Evolutionary conservation across 2,888 invertebrate species (phyloP), one percentile per base, ranked within the genome.

Genomic region (Resseliella maxima): DNA sequence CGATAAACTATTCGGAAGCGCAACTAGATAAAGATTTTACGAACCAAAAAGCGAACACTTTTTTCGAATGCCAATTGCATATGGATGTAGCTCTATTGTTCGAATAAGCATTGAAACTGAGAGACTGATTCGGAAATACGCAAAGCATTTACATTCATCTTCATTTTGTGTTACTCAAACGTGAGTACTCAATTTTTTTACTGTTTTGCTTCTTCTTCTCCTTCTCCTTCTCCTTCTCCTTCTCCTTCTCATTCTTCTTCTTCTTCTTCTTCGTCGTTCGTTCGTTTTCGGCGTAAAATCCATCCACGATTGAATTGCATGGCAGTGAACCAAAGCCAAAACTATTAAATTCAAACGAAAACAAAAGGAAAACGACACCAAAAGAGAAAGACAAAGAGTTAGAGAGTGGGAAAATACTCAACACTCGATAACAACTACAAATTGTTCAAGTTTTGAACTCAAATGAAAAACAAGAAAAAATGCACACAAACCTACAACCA

Each of bases 361-460:
- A 15, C 0, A 31, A 35, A 31, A 72, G 0, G 15, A 6, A 31
- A 12, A 6, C 72, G 72, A 72, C 72, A 72, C 72, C 31, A 72
- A 59, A 27, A 15, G 31, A 72, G 72, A 31, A 31, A 12, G 12
- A 41, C 41, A 41, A 50, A n/a, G n/a, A n/a, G n/a, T n/a, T n/a
- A n/a, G n/a, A n/a, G n/a, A n/a, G n/a, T n/a, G n/a, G n/a, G n/a
- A n/a, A 72, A 72, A 72, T 72, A 72, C 72, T 72, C 72, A 2
- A 72, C 72, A 31, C 72, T 72, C 72, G 72, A 72, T 72, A 72
- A 72, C 72, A 72, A 72, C 72, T 72, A 72, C 72, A 72, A 72
- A 72, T 72, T 72, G 72, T 72, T 72, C 72, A 72, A 72, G 72
- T 72, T 72, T 35, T 31, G n/a, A 72, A 72, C 72, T 72, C 59